Conservation (phyloP, 2,888 invertebrate genomes). For the Lithophane ornitopus region DNA sequence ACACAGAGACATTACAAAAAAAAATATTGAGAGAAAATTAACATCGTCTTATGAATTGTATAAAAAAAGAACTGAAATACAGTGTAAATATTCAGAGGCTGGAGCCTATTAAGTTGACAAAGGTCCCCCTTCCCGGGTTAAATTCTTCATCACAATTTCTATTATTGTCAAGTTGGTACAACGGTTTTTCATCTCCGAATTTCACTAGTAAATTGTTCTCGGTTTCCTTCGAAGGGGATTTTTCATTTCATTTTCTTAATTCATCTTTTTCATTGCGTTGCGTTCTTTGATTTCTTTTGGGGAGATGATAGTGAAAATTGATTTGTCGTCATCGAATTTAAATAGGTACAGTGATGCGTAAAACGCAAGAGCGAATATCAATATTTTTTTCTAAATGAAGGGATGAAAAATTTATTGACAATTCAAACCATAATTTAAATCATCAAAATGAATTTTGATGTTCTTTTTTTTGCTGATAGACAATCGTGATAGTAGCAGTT, state of each 20-base stretch:
- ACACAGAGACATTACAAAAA: not conserved
- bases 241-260: conserved; percentile 44
- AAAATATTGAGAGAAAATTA: conserved; percentile 29
- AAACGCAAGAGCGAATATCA: not conserved
- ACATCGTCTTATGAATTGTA: not conserved
- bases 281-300: conserved; percentile 40
- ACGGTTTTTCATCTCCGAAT: conserved; percentile 37
- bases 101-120: conserved; percentile 54
- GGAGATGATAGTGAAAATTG: conserved; percentile 7
- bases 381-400: not conserved
- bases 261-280: conserved; percentile 17
- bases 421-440: not conserved
- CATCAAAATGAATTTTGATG: not conserved
- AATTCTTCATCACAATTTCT: conserved; percentile 59
- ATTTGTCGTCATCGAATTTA: conserved; percentile 15
- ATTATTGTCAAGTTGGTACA: conserved; percentile 45
- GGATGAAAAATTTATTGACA: not conserved
- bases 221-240: conserved; percentile 23
- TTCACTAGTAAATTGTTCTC: conserved; percentile 31
- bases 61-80: conserved; percentile 37
- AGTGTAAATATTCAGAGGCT: conserved; percentile 40
- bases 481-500: not conserved
- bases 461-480: not conserved
- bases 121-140: conserved; percentile 34
- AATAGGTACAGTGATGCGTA: not conserved